Evolutionary conservation across 2,797 vertebrate genomes (phyloP), one percentile per base, ranked within the genome.

Genomic region (Poeciliopsis turneri): DNA sequence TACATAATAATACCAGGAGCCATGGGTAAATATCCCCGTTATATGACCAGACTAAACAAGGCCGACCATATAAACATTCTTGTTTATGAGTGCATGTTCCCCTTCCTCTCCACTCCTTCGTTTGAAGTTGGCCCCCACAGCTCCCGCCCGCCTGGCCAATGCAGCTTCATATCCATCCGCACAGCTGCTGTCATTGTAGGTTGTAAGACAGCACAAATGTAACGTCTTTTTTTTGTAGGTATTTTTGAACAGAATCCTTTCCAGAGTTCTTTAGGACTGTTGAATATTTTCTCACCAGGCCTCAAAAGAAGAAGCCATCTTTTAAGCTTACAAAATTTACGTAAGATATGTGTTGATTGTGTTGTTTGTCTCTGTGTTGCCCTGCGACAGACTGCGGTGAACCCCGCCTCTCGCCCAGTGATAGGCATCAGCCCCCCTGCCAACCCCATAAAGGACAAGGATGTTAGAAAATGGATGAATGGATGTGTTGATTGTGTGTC

Each of bases 41-140:
- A 89, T 90, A 86, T 82, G 77, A 83, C 70, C 80, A 86, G 89
- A 85, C 86, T 79, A 85, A 84, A 90, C 82, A 91, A 86, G 78
- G 49, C 82, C 69, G 23, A 77, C 81, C 78, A 75, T 86, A 78
- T 77, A 82, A 86, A 82, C 75, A 86, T 86, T 86, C 84, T 82
- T 80, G 78, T 88, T 86, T 76, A 61, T 13, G 71, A 80, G 74
- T 33, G n/a, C 77, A 75, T 77, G 28, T 78, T 41, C 33, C 53
- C 77, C 51, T 39, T 43, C 53, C 39, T 16, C 79, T 15, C 2
- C 74, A 53, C 73, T 81, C 72, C 82, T 81, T 81, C 80, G 78
- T 90, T 90, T 92, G 85, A 91, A 87, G 81, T 89, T 75, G 30
- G 59, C 79, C 80, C 88, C 84, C 61, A 47, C 82, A 84, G 86